A percentile compares a stretch with the other conserved stretches of the same genome.
Conservation (phyloP, 1,140 invertebrate genomes). For the Sitophilus oryzae region DNA sequence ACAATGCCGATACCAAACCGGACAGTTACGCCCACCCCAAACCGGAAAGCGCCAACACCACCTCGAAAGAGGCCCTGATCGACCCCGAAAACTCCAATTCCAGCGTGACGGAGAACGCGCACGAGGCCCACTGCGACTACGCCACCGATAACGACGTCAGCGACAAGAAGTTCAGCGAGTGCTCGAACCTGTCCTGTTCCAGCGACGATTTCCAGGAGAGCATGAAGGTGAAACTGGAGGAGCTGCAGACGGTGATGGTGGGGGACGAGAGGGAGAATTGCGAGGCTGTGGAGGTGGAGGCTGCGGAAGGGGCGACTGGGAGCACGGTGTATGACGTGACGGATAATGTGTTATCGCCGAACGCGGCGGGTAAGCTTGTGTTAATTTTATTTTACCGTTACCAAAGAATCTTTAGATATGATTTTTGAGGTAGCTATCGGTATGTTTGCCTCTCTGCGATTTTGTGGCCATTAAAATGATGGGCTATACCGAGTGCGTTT, state of each 20-base stretch:
- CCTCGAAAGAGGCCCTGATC: constrained; percentile 38
- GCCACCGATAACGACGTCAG: constrained; percentile 35
- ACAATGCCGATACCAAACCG: constrained; percentile 1
- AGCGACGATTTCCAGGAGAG: constrained; percentile 34
- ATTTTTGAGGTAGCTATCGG: no score
- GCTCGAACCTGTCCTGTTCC: constrained; percentile 32
- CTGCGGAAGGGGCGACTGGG: neutral
- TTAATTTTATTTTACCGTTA: no score
- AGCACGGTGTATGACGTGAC: neutral
- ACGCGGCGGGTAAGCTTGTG: no score
- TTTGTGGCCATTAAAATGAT: no score
- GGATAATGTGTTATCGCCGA: neutral
- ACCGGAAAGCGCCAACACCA: constrained; percentile 1
- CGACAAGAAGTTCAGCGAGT: constrained; percentile 40
- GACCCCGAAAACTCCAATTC: constrained; percentile 49
- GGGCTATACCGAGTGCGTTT: no score
- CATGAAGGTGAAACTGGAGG: constrained; percentile 14
- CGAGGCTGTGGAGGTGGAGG: neutral
- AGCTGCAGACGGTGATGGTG: constrained; percentile 1
- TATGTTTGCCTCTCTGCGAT: no score
- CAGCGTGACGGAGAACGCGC: constrained; percentile 51
- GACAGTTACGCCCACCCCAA: no score
- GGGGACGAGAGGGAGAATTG: neutral
- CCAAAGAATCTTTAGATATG: no score
- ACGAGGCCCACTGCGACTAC: constrained; percentile 24